Percentiles rank a stretch among this genome's conserved stretches.
Evolutionary conservation across 2,113 vertebrate genomes (phyloP).

Genomic region (Herpailurus yagouaroundi): DNA sequence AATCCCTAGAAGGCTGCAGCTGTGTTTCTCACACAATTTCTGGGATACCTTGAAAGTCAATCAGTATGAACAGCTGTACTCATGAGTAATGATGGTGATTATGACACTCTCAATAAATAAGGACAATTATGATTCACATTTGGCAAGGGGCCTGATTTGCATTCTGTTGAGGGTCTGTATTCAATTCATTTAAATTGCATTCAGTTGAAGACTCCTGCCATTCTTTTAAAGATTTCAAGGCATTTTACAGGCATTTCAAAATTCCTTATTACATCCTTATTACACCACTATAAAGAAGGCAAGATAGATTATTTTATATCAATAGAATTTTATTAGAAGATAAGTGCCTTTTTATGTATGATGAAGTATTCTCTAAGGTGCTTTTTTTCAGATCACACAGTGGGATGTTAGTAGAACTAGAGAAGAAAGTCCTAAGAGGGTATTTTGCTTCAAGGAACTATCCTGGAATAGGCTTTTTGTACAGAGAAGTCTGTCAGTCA

Average conservation of each 20-base stretch:
- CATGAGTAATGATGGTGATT: slow-evolving; percentile 40
- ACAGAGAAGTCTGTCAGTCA: background rate
- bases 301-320: slow-evolving; percentile 57
- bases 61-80: slow-evolving; percentile 29
- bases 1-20: background rate
- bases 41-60: slow-evolving; percentile 23
- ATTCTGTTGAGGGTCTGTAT: background rate
- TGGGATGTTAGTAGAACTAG: background rate
- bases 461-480: background rate
- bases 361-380: background rate
- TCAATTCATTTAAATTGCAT: slow-evolving; percentile 9
- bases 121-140: slow-evolving; percentile 4
- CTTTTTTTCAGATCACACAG: background rate
- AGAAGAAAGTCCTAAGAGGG: background rate
- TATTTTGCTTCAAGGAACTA: slow-evolving; percentile 12
- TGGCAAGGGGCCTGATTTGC: slow-evolving; percentile 23
- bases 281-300: background rate
- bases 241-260: slow-evolving; percentile 37
- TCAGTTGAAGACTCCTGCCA: background rate
- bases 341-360: slow-evolving; percentile 42
- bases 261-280: background rate
- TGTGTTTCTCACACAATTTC: background rate
- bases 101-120: slow-evolving; percentile 56
- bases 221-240: slow-evolving; percentile 29
- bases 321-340: slow-evolving; percentile 40